Conservation (phyloP, 37 sponge, comb jelly and placozoan species). For the Sycon ciliatum region DNA sequence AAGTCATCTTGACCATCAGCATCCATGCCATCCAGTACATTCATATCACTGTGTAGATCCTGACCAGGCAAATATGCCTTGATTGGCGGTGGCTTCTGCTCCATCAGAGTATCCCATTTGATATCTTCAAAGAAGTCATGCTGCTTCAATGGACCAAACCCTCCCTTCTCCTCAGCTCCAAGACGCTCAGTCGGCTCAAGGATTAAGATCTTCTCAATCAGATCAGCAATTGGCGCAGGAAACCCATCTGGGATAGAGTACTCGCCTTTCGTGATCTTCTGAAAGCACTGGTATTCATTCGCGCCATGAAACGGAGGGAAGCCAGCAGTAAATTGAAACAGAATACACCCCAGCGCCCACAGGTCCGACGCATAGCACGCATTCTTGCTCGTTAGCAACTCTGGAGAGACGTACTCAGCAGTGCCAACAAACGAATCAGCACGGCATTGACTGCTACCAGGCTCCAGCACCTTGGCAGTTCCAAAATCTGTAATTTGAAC, state of each 20-base stretch:
- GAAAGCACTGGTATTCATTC: slow-evolving; percentile 93
- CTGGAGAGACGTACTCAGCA: slow-evolving; percentile 92
- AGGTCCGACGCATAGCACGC: slow-evolving; percentile 89
- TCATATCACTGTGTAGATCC: slow-evolving; percentile 35
- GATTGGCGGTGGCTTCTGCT: slow-evolving; percentile 65
- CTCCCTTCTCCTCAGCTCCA: slow-evolving; percentile 75
- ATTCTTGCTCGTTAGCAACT: slow-evolving; percentile 70
- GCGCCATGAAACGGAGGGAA: slow-evolving; percentile 89
- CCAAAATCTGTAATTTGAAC: slow-evolving; percentile 92
- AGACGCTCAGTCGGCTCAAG: slow-evolving; percentile 62
- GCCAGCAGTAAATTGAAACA: slow-evolving; percentile 79
- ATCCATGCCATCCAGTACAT: slow-evolving; percentile 16
- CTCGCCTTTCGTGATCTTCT: slow-evolving; percentile 82
- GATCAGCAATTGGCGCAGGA: slow-evolving; percentile 56
- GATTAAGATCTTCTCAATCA: slow-evolving; percentile 62
- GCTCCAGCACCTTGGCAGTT: slow-evolving; percentile 70
- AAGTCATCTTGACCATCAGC: slow-evolving; percentile 47
- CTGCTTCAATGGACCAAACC: slow-evolving; percentile 53
- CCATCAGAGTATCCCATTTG: slow-evolving; percentile 64
- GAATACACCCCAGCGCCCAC: slow-evolving; percentile 91
- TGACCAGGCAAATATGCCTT: slow-evolving; percentile 76
- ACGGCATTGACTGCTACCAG: slow-evolving; percentile 18
- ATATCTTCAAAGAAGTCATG: slow-evolving; percentile 73
- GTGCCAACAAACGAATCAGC: slow-evolving; percentile 94
- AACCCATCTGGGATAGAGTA: slow-evolving; percentile 78